Conservation (phyloP, 1,140 invertebrate species). For the Spodoptera frugiperda region DNA sequence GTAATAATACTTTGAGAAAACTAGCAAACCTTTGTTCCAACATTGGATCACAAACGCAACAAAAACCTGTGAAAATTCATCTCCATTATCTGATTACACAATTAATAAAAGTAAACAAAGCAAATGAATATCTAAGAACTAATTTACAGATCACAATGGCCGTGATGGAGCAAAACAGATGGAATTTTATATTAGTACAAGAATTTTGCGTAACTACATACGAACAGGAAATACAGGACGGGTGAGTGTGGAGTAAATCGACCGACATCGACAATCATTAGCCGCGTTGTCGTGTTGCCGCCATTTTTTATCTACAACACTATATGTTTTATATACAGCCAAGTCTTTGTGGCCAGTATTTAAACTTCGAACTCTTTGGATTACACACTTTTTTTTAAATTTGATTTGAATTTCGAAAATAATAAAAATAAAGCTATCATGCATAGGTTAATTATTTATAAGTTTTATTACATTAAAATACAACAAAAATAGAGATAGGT, state of each 20-base stretch:
- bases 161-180: constrained; percentile 54
- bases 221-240: constrained; percentile 79
- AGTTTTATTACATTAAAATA: too few relatives aligned
- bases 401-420: neutral
- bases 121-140: constrained; percentile 65
- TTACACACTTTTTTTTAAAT: neutral
- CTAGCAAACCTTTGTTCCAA: constrained; percentile 47
- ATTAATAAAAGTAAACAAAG: constrained; percentile 56
- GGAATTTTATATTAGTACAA: constrained; percentile 63
- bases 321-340: constrained; percentile 35
- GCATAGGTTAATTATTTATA: too few relatives aligned
- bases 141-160: constrained; percentile 63
- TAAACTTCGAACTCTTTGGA: neutral
- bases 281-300: constrained; percentile 29
- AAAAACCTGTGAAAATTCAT: constrained; percentile 47
- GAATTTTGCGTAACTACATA: constrained; percentile 70
- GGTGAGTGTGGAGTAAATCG: constrained; percentile 57
- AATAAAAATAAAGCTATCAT: neutral
- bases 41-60: neutral
- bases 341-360: constrained; percentile 22
- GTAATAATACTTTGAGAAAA: neutral
- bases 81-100: constrained; percentile 37
- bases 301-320: constrained; percentile 29
- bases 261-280: constrained; percentile 59
- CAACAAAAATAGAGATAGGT: too few relatives aligned